Base-by-base conservation (phyloP, 1,140 invertebrate genomes). In the Thaumatotibia leucotreta region DNA sequence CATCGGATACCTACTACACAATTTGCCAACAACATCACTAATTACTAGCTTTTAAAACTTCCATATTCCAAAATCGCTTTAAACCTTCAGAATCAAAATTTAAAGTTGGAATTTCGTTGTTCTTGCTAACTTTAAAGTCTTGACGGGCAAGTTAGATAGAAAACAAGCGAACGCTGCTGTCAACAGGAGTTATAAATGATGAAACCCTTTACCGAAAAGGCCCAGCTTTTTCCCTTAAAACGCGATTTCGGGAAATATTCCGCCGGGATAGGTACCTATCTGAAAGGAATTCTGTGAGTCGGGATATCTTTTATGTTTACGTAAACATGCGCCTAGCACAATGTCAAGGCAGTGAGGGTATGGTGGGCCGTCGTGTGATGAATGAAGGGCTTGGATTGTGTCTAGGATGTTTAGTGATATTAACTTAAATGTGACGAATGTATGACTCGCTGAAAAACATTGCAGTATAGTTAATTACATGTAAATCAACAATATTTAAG, bases 121-220 rank as follows among this genome's bases (percentile, higher is more conserved):
- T 14, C 35, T 39, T 14, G 35, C 17, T 20, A 45, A 17, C 17
- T 45, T 45, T 45, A 45, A 20, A 45, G 17, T 45, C 39, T 45
- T 45, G 29, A 62, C 61, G 20, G 31, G 24, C 39, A 20, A 45
- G 39, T 66, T 67, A 67, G 66, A 65, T 68, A 66, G 64, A 8
- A 45, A 45, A 45, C 17, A 45, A 45, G 17, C 39, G 20, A 45
- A 45, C 39, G 17, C 39, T 45, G 39, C 75, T 75, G 71, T 81
- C 79, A 79, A 72, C 78, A 64, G 29, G 39, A 52, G 73, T 75
- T 71, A 81, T 81, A 77, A 79, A 81, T 81, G 73, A 81, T 79
- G 17, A 45, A 78, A 77, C 74, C 76, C 80, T 80, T 74, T 67
- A 66, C 67, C 61, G 65, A 72, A 45, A 45, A 45, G 39, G 39